phyloP scores from a whole-genome alignment of 2,113 vertebrate genomes.

The Scopus umbretta region DNA sequence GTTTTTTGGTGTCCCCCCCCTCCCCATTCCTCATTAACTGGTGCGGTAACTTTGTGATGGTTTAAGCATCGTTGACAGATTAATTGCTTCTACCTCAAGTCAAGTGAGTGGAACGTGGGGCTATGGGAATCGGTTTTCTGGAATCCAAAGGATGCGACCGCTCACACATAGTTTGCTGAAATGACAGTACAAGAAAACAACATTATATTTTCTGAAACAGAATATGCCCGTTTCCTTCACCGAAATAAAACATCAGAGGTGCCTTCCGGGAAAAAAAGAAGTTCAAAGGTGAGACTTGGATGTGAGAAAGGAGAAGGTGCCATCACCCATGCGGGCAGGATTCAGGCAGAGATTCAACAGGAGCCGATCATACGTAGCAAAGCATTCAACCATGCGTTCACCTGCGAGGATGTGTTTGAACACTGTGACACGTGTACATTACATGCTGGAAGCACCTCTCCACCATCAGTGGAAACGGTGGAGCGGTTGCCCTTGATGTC shows the following conservation, averaged over 20 bases:
- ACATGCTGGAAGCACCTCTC: fast-evolving
- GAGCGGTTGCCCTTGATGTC: neutral
- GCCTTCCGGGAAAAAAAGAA: neutral
- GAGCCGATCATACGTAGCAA: fast-evolving
- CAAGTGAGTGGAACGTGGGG: slow-evolving; percentile 38
- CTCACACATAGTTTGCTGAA: neutral
- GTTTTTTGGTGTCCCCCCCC: too few species aligned
- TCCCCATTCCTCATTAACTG: neutral
- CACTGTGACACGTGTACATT: fast-evolving
- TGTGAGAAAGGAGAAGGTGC: neutral
- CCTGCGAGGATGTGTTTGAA: neutral
- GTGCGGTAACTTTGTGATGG: neutral
- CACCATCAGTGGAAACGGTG: neutral
- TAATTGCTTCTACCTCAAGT: slow-evolving; percentile 50
- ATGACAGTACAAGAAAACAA: slow-evolving; percentile 16
- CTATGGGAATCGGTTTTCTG: slow-evolving; percentile 24
- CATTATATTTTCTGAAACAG: neutral
- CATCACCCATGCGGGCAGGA: neutral
- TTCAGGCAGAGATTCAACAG: neutral
- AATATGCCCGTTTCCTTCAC: neutral
- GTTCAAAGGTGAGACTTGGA: neutral
- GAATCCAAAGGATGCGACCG: slow-evolving; percentile 20
- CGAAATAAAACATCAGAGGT: neutral
- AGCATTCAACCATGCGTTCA: neutral
- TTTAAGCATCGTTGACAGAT: slow-evolving; percentile 54